Percentiles rank a stretch among this genome's conserved stretches.
These are phyloP conservation scores for Crossaster papposus DNA, from an alignment of 53 echinoderm and acorn worm species.

Conservation along the genomic window DNA sequence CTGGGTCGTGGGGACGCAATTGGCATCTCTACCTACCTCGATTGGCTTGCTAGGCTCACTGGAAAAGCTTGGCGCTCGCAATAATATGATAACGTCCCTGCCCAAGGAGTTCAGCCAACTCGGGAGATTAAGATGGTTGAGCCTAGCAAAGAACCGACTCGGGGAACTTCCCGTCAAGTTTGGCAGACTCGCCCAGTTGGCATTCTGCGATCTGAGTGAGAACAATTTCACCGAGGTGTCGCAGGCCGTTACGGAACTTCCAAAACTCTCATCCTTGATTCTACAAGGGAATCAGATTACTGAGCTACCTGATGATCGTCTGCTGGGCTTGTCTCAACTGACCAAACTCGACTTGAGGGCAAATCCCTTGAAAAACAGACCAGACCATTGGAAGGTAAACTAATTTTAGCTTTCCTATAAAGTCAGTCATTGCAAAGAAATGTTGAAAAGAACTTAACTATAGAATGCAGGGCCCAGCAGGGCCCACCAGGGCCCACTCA, in stretches of 20 bases:
- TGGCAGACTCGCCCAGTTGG: constrained; percentile 70
- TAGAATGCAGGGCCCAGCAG: too few species aligned
- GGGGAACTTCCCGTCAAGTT: constrained; percentile 65
- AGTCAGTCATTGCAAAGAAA: too few species aligned
- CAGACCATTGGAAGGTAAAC: constrained; percentile 94
- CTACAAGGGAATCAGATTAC: constrained; percentile 75
- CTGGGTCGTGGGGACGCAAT: constrained; percentile 79
- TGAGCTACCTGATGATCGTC: constrained; percentile 76
- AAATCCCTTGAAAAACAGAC: constrained; percentile 83
- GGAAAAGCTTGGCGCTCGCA: constrained; percentile 80
- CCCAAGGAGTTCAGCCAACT: constrained; percentile 80
- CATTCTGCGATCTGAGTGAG: constrained; percentile 85
- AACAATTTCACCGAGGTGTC: constrained; percentile 72
- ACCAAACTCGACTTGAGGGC: constrained; percentile 91
- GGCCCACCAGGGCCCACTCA: too few species aligned
- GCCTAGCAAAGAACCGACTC: constrained; percentile 74
- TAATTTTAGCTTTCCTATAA: background rate
- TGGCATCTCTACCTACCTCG: constrained; percentile 74
- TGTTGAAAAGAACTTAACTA: too few species aligned
- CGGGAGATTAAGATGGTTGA: constrained; percentile 74
- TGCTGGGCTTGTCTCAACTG: constrained; percentile 81
- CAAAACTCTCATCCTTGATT: constrained; percentile 71
- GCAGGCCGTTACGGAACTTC: constrained; percentile 63
- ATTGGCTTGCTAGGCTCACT: constrained; percentile 78
- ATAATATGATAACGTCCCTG: constrained; percentile 75